Base-by-base conservation (phyloP, 2,797 vertebrate species). In the Lacerta agilis region DNA sequence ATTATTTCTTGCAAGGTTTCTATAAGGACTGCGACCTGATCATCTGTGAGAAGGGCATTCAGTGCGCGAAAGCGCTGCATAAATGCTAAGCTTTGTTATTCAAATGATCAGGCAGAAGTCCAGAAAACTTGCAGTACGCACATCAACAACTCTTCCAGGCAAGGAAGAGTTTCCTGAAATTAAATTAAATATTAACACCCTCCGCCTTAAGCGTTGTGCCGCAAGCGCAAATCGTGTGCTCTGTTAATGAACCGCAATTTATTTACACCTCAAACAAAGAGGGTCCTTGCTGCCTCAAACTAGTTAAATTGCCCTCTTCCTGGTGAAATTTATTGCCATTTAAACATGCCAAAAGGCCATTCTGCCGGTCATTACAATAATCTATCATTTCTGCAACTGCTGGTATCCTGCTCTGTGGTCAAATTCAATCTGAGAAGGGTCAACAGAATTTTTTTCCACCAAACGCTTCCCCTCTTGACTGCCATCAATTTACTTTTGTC, bases 351-450 rank as follows among this genome's bases (percentile, higher is more conserved):
- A 97, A 98, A 98, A 98, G 97, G 98, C 97, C 97, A 97, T 96
- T 96, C 93, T 97, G 97, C 97, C 86, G 97, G 97, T 97, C 98
- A 98, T 98, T 98, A 98, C 98, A 98, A 98, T 98, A 98, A 99
- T 98, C 98, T 98, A 98, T 99, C 98, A 99, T 98, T 98, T 98
- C 97, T 97, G 94, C 97, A 98, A 97, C 97, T 97, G 97, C 96
- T 96, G 95, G 97, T 97, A 97, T 97, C 97, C 97, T 97, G 97
- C 97, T 96, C 97, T 95, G 97, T 98, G 97, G 97, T 98, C 96
- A 98, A 98, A 98, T 98, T 97, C 98, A 98, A 98, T 99, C 98
- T 98, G 95, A 97, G 96, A 97, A 97, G 98, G 98, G 98, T 99
- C 98, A 99, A 98, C 98, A 97, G 97, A 97, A 97, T 97, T 97